phyloP scores from a whole-genome alignment of 1,140 invertebrate genomes.

The Scaptomyza montana region DNA sequence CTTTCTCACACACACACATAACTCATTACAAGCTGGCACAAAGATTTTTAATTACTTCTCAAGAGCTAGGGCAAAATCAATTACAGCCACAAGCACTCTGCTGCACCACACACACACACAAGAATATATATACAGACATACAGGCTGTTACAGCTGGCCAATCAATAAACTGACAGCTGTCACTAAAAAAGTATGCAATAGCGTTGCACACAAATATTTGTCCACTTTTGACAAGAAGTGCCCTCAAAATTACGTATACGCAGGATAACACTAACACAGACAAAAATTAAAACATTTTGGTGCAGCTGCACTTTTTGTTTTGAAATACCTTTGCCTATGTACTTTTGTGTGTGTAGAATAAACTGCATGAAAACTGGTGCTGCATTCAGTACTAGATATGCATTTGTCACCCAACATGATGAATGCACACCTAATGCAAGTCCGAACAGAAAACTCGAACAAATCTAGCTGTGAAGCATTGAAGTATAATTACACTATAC shows the following conservation, averaged over 20 bases:
- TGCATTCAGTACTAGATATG: constrained; percentile 9
- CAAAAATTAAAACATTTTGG: constrained; percentile 8
- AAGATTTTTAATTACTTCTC: constrained; percentile 52
- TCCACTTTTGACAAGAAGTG: constrained; percentile 46
- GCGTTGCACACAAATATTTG: constrained; percentile 51
- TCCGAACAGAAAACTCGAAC: background rate
- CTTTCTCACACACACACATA: constrained; percentile 4
- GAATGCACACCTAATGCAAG: constrained; percentile 31
- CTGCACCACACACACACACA: background rate
- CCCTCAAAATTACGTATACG: constrained; percentile 48
- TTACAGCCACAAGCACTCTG: constrained; percentile 21
- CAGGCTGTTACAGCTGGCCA: constrained; percentile 20
- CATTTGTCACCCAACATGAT: constrained; percentile 25
- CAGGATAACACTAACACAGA: constrained; percentile 13
- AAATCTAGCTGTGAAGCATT: background rate
- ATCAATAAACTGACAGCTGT: constrained; percentile 51
- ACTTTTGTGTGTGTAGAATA: background rate
- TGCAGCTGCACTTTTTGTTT: constrained; percentile 19
- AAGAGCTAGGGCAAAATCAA: constrained; percentile 33
- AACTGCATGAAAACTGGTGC: constrained; percentile 8
- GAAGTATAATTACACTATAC: background rate
- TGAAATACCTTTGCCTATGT: background rate
- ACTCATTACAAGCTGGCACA: constrained; percentile 15
- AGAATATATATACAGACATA: background rate
- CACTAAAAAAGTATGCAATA: constrained; percentile 17